These are phyloP conservation scores for Caenorhabditis briggsae DNA, from an alignment of 1,140 invertebrate species.

Conservation along the genomic window DNA sequence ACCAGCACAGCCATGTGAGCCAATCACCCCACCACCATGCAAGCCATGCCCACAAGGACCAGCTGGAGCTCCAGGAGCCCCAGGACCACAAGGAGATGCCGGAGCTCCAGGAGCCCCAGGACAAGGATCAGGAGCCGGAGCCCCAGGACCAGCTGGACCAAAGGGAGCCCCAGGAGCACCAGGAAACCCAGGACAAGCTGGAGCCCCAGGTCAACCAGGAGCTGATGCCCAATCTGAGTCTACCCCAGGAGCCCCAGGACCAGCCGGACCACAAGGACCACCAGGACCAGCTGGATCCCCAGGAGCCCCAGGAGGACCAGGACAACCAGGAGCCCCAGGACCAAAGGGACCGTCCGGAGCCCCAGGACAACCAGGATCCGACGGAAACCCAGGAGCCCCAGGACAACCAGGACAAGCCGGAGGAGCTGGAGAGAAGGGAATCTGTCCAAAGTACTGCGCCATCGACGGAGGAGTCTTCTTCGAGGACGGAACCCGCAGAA, in stretches of 20 bases:
- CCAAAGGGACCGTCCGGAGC: slow-evolving; percentile 61
- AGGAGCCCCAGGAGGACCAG: slow-evolving; percentile 54
- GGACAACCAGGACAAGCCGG: slow-evolving; percentile 6
- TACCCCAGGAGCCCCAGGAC: slow-evolving; percentile 55
- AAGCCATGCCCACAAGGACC: slow-evolving; percentile 44
- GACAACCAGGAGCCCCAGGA: slow-evolving; percentile 60
- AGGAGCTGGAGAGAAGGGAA: slow-evolving; percentile 44
- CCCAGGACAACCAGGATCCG: slow-evolving; percentile 60
- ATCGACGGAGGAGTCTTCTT: slow-evolving; percentile 41
- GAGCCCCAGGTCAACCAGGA: slow-evolving; percentile 60
- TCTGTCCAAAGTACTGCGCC: slow-evolving; percentile 48
- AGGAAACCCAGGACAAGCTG: slow-evolving; percentile 56
- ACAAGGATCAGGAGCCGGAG: slow-evolving; percentile 49
- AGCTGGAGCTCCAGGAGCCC: slow-evolving; percentile 16
- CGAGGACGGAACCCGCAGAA: slow-evolving; percentile 54
- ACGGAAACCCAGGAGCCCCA: slow-evolving; percentile 61
- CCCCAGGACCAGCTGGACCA: slow-evolving; percentile 59
- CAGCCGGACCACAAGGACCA: slow-evolving; percentile 61
- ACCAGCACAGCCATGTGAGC: slow-evolving; percentile 48
- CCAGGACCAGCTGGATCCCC: slow-evolving; percentile 50
- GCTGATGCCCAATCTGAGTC: slow-evolving; percentile 49
- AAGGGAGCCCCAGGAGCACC: slow-evolving; percentile 57
- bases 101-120: slow-evolving; percentile 43
- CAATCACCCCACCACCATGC: slow-evolving; percentile 54
- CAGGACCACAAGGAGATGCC: slow-evolving; percentile 54